Conservation (phyloP, 2,888 invertebrate genomes). For the Cabera pusaria region DNA sequence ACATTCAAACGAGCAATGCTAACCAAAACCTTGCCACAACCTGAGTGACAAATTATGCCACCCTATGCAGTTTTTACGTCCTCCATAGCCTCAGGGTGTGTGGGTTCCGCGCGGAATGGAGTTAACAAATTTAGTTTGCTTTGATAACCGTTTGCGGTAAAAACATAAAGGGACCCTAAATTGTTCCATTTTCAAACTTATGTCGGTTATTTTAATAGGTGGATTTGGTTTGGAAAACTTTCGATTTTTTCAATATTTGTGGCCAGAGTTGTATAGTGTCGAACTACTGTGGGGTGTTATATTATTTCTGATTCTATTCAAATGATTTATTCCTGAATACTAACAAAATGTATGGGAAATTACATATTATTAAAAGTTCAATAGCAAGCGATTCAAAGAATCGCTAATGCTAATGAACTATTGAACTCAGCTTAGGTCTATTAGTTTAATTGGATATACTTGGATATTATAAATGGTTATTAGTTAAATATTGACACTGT, state of each 20-base stretch:
- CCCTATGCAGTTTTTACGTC: conserved; percentile 46
- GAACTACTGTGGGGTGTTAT: no score
- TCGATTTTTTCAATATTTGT: background rate
- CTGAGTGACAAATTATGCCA: conserved; percentile 38
- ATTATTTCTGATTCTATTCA: no score
- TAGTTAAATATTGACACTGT: no score
- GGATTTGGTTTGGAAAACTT: background rate
- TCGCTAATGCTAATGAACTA: no score
- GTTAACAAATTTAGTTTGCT: conserved; percentile 56
- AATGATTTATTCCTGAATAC: no score
- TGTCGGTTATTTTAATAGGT: conserved; percentile 16
- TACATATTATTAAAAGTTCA: no score
- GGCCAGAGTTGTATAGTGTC: no score
- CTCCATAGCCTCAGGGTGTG: conserved; percentile 32
- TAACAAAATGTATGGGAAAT: no score
- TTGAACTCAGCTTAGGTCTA: no score
- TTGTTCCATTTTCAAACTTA: conserved; percentile 17
- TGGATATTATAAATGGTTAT: no score
- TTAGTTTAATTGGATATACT: no score
- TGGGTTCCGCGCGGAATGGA: conserved; percentile 26
- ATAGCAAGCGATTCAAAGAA: no score
- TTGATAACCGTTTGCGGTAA: conserved; percentile 40
- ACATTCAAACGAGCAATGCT: conserved; percentile 22
- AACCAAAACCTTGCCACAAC: conserved; percentile 10
- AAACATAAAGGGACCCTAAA: conserved; percentile 25